Evolutionary conservation across 2,888 invertebrate genomes (phyloP), one percentile per base, ranked within the genome.

Genomic region (Pristionchus japonicus): DNA sequence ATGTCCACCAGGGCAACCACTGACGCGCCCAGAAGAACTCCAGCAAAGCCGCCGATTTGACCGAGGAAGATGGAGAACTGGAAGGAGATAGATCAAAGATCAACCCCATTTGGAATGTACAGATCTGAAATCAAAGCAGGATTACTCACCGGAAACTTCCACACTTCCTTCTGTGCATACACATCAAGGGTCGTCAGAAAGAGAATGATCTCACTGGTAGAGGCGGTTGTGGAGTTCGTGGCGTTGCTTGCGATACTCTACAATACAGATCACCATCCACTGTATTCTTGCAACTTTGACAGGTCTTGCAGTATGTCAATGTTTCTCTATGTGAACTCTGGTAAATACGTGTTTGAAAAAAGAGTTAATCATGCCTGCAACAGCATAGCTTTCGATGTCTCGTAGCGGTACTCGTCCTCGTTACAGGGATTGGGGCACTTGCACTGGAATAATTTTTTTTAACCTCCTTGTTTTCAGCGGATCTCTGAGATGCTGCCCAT

Each of bases 341-440:
- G n/a, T n/a, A n/a, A n/a, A n/a, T n/a, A n/a, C n/a, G 43, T 43
- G 11, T 43, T 43, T 43, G 43, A 43, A 43, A 23, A 9, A 7
- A 27, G n/a, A 61, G n/a, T 23, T n/a, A 15, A 43, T 43, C 7
- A 43, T 43, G 43, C 83, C 83, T 34, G 34, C 7, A 34, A 1
- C 3, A 23, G 31, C 31, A 57, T 40, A 7, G 83, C 83, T 88
- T 89, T 88, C 9, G 90, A 89, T 7, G 88, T 77, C 64, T 87
- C 87, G 3, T 88, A 80, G 7, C 88, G 40, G 70, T 89, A 90
- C 27, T 89, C 86, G n/a, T 82, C 89, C 47, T 90, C 89, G 1
- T 86, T 67, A 34, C 90, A 90, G 1, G 90, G 89, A 6, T 84
- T 70, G 9, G 89, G 89, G 61, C 90, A 90, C 34, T n/a, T n/a